Evolutionary conservation across 2,113 vertebrate species (phyloP).

Genomic region (Oenanthe melanoleuca): DNA sequence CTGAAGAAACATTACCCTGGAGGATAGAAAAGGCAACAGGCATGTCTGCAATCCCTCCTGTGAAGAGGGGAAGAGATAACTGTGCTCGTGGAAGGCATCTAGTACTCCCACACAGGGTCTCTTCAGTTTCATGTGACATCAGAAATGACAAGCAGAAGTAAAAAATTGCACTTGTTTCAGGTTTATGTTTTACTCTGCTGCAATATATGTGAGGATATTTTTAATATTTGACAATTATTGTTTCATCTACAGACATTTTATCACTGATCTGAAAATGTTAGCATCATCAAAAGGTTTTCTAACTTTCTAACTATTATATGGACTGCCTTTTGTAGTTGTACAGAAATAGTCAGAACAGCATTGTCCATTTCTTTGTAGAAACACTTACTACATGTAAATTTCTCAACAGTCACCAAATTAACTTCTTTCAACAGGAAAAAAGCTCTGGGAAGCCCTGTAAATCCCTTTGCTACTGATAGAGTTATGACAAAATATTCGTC

Average conservation of each 20-base stretch:
- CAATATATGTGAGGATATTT: not conserved
- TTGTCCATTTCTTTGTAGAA: not conserved
- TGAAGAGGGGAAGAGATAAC: not conserved
- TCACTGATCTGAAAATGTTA: not conserved
- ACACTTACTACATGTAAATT: not conserved
- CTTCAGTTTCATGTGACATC: not conserved
- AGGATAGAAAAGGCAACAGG: not conserved
- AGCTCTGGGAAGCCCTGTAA: not conserved
- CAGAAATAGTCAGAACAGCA: not conserved
- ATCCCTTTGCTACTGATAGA: not conserved
- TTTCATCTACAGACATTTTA: not conserved
- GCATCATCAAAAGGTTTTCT: not conserved
- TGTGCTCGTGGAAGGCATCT: not conserved
- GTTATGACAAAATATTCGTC: not conserved
- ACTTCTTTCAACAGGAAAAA: not conserved
- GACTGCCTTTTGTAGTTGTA: not conserved
- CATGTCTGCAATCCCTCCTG: not conserved
- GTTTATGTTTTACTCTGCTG: not conserved
- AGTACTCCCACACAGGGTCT: not conserved
- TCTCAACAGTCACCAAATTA: not conserved
- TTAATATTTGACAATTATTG: not conserved
- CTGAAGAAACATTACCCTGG: not conserved
- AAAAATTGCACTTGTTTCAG: not conserved
- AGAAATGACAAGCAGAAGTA: not conserved
- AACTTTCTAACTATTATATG: not conserved